These are phyloP conservation scores for Sipunculus nudus DNA, from an alignment of 2,888 invertebrate species.

Conservation along the genomic window DNA sequence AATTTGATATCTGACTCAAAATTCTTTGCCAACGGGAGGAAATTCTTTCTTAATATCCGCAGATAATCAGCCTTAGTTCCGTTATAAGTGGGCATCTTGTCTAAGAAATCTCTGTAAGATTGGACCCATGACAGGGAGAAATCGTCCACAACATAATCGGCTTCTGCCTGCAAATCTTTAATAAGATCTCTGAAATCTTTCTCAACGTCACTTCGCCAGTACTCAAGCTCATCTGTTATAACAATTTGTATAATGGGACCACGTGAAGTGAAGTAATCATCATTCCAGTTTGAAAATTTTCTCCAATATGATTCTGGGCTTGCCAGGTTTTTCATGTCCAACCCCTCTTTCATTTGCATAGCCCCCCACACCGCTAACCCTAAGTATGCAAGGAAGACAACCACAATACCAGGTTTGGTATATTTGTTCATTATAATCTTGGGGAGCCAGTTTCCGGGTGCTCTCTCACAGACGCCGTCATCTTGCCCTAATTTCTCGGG, in stretches of 20 bases:
- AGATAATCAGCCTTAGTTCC: too few relatives aligned
- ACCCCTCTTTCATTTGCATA: background rate
- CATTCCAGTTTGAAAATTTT: background rate
- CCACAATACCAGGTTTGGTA: too few relatives aligned
- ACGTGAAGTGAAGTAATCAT: background rate
- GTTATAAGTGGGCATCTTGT: too few relatives aligned
- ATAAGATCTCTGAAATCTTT: too few relatives aligned
- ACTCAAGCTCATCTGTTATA: too few relatives aligned
- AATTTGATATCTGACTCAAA: slow-evolving; percentile 25
- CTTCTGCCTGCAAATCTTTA: too few relatives aligned
- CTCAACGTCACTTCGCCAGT: too few relatives aligned
- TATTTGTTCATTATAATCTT: background rate
- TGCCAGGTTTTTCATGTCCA: background rate
- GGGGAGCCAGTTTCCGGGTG: background rate
- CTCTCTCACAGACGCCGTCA: background rate
- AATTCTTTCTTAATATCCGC: too few relatives aligned
- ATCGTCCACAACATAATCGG: too few relatives aligned
- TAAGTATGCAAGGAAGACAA: background rate
- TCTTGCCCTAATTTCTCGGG: background rate
- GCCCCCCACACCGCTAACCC: background rate
- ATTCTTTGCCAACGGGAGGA: too few relatives aligned
- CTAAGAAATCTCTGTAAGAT: too few relatives aligned
- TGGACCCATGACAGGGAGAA: too few relatives aligned
- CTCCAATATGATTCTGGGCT: background rate
- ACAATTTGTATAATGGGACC: background rate